Evolutionary conservation across 1,140 invertebrate species (phyloP).

Genomic region (Idris sp.): DNA sequence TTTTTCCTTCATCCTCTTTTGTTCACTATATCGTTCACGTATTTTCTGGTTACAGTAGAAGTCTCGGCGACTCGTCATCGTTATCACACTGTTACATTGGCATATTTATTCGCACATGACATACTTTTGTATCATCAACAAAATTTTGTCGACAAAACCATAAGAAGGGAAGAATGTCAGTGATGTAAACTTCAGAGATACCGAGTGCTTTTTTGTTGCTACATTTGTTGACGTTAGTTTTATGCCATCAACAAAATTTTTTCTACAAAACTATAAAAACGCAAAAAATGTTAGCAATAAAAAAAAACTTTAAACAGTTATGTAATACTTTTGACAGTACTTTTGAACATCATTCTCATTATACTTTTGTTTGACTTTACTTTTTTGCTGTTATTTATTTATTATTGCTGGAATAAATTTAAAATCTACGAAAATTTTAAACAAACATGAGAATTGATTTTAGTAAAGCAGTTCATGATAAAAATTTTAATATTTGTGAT

Average conservation of each 20-base stretch:
- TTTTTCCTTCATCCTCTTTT: conserved; percentile 60
- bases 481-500: too few relatives aligned
- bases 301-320: too few relatives aligned
- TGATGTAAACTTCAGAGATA: conserved; percentile 36
- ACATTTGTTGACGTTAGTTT: conserved; percentile 20
- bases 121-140: conserved; percentile 50
- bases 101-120: conserved; percentile 58
- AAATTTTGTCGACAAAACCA: conserved; percentile 30
- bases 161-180: conserved; percentile 12
- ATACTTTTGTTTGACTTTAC: too few relatives aligned
- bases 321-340: too few relatives aligned
- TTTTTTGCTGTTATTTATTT: too few relatives aligned
- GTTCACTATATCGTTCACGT: conserved; percentile 28
- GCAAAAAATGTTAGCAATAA: too few relatives aligned
- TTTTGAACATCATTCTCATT: too few relatives aligned
- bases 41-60: conserved; percentile 54
- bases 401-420: too few relatives aligned
- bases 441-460: too few relatives aligned
- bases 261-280: too few relatives aligned
- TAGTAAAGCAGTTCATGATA: too few relatives aligned
- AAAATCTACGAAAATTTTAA: too few relatives aligned
- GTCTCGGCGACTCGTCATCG: conserved; percentile 54
- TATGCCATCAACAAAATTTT: conserved; percentile 14
- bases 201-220: neutral
- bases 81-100: conserved; percentile 54